A percentile compares a stretch with the other conserved stretches of the same genome.
phyloP scores from a whole-genome alignment of 2,113 vertebrate species.

The Istiophorus platypterus region DNA sequence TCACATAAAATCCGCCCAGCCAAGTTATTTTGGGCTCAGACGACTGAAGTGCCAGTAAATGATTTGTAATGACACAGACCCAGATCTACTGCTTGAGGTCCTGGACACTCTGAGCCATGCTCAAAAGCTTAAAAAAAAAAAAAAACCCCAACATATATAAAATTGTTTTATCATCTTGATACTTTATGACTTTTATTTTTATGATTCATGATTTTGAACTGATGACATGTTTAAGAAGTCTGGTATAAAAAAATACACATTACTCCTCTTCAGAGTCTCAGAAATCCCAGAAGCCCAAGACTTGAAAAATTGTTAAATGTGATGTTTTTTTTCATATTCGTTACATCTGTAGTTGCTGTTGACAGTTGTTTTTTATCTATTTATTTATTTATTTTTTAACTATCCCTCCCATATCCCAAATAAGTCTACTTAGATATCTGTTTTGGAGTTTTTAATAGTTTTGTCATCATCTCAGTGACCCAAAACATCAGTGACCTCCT shows the following conservation, averaged over 20 bases:
- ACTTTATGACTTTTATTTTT: neutral
- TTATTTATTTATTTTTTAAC: too few relatives aligned
- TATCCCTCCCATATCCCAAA: neutral
- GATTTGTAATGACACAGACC: neutral
- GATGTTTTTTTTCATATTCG: neutral
- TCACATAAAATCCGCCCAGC: neutral
- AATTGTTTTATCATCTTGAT: neutral
- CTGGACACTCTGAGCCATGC: neutral
- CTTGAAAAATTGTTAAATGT: neutral
- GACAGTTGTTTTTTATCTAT: too few relatives aligned
- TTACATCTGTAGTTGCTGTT: neutral
- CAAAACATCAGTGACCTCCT: neutral
- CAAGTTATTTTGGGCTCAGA: conserved; percentile 18
- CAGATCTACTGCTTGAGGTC: neutral
- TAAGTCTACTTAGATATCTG: neutral
- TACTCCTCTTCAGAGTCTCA: neutral
- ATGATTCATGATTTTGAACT: neutral
- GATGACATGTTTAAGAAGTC: neutral
- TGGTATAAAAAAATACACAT: neutral
- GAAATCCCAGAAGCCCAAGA: neutral
- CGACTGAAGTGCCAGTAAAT: neutral
- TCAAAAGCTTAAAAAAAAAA: neutral
- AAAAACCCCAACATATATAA: neutral
- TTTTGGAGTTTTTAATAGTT: neutral
- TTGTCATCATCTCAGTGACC: neutral